Base-by-base conservation (phyloP, 2,888 invertebrate genomes). In the Drosophila seclusa region DNA sequence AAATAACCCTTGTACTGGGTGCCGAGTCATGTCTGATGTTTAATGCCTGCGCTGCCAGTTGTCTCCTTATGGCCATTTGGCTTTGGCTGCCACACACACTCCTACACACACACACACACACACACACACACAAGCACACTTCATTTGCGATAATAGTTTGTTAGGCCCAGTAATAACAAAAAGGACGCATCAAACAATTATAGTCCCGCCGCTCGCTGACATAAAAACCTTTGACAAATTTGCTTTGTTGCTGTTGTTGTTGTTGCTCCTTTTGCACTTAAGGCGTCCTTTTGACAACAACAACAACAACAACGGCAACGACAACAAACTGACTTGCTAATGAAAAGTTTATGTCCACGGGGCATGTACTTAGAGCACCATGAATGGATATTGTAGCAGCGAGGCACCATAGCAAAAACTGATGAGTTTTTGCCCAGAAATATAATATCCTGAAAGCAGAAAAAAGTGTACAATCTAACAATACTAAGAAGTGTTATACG, bases 221-320 rank as follows among this genome's bases (percentile, higher is more conserved):
- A 86, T 87, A 85, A 87, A 84, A 87, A 75, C 85, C 85, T 85
- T 84, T 84, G 87, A 84, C 87, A 84, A 87, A 87, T 87, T 85
- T 87, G 60, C 50, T 38, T 58, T 29, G 54, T 49, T 54, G 66
- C 40, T 61, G 24, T 66, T 48, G 62, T 52, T 55, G 62, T 52
- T 55, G 38, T 29, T 49, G 13, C 62, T 34, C 36, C 67, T 64
- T 59, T 59, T 79, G 82, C 82, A 81, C 86, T 86, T 73, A 75
- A 78, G 76, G 54, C 78, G 49, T 31, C 74, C 78, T 73, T 69
- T 73, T 48, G 64, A 70, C 74, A 67, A n/a, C 63, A 68, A n/a
- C 58, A 38, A 42, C 40, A 73, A 42, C 40, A 61, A 52, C 48
- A 71, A 53, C 42, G 27, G 62, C 59, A 64, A 73, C 54, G 34